Percentiles rank a stretch among this genome's conserved stretches.
phyloP scores from a whole-genome alignment of 2,797 vertebrate genomes.

The Octomys mimax region DNA sequence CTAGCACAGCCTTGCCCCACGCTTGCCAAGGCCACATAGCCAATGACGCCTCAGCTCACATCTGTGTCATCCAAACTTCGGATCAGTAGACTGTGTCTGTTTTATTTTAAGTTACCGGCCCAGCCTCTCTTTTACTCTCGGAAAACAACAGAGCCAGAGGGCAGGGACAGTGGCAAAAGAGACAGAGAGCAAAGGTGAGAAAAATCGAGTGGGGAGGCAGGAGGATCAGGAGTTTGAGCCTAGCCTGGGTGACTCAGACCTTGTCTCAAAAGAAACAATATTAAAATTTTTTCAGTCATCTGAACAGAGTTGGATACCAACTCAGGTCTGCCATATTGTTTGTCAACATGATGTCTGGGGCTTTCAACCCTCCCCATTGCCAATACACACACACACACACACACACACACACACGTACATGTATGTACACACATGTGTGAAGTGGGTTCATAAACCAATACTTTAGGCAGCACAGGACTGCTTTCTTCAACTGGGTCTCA shows the following conservation, averaged over 20 bases:
- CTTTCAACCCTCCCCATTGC: not conserved
- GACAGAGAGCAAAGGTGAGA: not conserved
- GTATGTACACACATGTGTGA: not conserved
- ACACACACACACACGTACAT: not conserved
- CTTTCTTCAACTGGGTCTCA: accelerated
- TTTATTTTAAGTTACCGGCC: not conserved
- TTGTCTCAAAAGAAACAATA: not conserved
- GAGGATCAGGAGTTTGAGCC: not conserved
- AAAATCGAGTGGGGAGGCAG: not conserved
- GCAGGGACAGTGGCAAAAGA: not conserved
- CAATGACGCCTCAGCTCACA: not conserved
- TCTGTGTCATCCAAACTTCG: not conserved
- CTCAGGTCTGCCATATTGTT: not conserved
- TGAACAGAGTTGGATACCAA: not conserved
- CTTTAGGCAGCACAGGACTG: not conserved
- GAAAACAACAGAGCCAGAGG: not conserved
- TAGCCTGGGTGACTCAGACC: not conserved
- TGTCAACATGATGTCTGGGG: not conserved
- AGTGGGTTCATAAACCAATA: not conserved
- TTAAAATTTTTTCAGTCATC: not conserved
- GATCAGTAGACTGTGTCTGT: not conserved
- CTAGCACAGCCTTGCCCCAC: not conserved
- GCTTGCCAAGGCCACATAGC: not conserved
- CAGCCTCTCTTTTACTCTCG: constrained; percentile 40
- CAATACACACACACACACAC: not conserved